Conservation (phyloP, 2,888 invertebrate species). For the Synergus gifuensis region DNA sequence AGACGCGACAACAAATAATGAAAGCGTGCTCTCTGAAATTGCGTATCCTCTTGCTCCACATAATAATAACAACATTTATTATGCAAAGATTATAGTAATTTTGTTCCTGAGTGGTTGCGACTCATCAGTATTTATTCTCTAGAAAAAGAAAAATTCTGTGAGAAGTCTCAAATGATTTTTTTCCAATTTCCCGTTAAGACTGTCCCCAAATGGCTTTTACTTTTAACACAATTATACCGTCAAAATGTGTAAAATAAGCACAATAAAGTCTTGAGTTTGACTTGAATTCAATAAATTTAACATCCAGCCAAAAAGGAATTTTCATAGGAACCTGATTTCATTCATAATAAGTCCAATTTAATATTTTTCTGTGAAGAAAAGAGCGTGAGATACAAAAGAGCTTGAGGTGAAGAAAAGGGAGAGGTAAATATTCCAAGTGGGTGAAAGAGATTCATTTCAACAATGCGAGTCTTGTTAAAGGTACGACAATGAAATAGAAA, state of each 20-base stretch:
- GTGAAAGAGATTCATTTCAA: constrained; percentile 53
- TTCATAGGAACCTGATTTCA: no score
- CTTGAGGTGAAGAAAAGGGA: constrained; percentile 52
- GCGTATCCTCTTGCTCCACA: constrained; percentile 33
- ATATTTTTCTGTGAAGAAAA: constrained; percentile 38
- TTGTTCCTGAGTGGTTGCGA: not conserved
- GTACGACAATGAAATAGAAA: constrained; percentile 66
- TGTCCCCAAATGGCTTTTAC: constrained; percentile 56
- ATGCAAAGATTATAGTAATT: constrained; percentile 31
- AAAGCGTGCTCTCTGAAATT: constrained; percentile 29
- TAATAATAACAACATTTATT: constrained; percentile 37
- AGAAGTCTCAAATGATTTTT: not conserved
- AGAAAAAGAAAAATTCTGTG: not conserved
- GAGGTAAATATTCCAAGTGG: constrained; percentile 50
- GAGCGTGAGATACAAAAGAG: constrained; percentile 48
- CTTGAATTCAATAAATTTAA: no score
- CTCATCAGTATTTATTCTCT: not conserved
- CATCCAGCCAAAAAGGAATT: no score
- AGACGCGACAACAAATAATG: constrained; percentile 20
- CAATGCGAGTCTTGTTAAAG: constrained; percentile 51
- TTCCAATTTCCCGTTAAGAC: constrained; percentile 41
- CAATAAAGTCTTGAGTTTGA: no score
- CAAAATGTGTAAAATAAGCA: not conserved
- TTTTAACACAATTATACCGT: constrained; percentile 51
- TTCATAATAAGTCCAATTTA: no score